Evolutionary conservation across 2,888 invertebrate genomes (phyloP).

Genomic region (Netelia inedita): DNA sequence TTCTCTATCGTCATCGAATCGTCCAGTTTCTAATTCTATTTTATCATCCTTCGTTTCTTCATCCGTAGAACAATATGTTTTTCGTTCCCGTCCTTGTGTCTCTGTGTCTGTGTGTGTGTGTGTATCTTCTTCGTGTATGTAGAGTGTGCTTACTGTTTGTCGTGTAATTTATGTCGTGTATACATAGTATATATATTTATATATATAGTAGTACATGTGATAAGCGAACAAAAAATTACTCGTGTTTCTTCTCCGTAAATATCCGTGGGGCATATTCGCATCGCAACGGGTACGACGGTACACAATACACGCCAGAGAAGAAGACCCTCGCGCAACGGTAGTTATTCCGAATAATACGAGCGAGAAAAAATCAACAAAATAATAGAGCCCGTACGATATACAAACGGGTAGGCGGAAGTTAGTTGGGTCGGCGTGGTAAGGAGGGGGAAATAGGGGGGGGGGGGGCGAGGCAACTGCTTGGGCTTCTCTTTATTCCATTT

Average conservation of each 20-base stretch:
- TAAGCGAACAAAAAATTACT: constrained; percentile 37
- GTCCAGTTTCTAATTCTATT: not conserved
- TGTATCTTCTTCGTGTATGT: not conserved
- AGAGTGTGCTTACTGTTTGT: not conserved
- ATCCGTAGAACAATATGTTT: constrained; percentile 34
- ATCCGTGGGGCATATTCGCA: not conserved
- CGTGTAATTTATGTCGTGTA: constrained; percentile 2
- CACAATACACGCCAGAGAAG: constrained; percentile 2
- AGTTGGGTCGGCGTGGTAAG: too few relatives aligned
- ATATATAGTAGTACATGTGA: constrained; percentile 21
- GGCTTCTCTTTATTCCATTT: not conserved
- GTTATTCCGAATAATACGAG: constrained; percentile 1
- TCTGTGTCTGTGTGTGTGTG: constrained; percentile 19
- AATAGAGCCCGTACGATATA: not conserved
- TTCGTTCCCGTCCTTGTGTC: constrained; percentile 51
- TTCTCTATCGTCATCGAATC: not conserved
- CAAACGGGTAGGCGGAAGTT: too few relatives aligned
- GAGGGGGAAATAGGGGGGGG: too few relatives aligned
- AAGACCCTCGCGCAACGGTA: constrained; percentile 17
- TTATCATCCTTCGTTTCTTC: not conserved
- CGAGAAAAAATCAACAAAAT: not conserved
- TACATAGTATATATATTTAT: constrained; percentile 18
- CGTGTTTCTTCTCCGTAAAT: not conserved
- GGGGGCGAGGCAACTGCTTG: too few relatives aligned
- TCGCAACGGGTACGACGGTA: constrained; percentile 2